Percentiles rank a stretch among this genome's conserved stretches.
Evolutionary conservation across 1,140 invertebrate species (phyloP).

Genomic region (Diabrotica virgifera): DNA sequence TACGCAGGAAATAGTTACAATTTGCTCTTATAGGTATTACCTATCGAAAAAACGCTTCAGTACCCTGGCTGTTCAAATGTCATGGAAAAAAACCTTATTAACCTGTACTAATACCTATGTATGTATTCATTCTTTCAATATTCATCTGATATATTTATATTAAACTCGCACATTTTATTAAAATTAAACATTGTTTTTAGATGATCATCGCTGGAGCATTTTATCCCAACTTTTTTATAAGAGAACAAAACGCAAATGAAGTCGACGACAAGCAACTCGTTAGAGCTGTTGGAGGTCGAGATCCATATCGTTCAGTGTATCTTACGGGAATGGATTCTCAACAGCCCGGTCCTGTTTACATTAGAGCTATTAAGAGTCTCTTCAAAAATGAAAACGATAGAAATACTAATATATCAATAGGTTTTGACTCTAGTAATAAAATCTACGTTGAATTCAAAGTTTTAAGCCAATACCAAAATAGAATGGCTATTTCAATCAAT

Average conservation of each 20-base stretch:
- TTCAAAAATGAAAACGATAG: slow-evolving; percentile 23
- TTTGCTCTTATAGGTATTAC: no score
- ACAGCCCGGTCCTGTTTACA: slow-evolving; percentile 60
- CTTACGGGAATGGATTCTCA: slow-evolving; percentile 54
- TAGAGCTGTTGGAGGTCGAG: slow-evolving; percentile 62
- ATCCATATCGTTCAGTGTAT: slow-evolving; percentile 76
- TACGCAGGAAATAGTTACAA: no score
- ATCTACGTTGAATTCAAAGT: slow-evolving; percentile 61
- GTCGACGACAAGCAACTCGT: slow-evolving; percentile 60
- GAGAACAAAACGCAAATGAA: slow-evolving; percentile 45
- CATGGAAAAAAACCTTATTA: no score
- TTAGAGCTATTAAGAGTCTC: slow-evolving; percentile 29
- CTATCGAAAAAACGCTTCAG: no score
- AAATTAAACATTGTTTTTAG: slow-evolving; percentile 46
- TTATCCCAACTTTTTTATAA: slow-evolving; percentile 87
- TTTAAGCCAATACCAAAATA: slow-evolving; percentile 26
- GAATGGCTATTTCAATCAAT: slow-evolving; percentile 29
- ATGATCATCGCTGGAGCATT: slow-evolving; percentile 77
- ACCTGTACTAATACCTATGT: no score
- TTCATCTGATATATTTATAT: neutral
- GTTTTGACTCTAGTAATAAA: slow-evolving; percentile 60
- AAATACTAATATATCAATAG: slow-evolving; percentile 54
- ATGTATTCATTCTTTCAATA: no score
- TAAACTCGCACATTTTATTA: neutral
- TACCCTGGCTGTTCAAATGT: no score